Percentiles rank a stretch among this genome's conserved stretches.
Evolutionary conservation across 1,140 invertebrate species (phyloP).

Genomic region (Hylaeus anthracinus): DNA sequence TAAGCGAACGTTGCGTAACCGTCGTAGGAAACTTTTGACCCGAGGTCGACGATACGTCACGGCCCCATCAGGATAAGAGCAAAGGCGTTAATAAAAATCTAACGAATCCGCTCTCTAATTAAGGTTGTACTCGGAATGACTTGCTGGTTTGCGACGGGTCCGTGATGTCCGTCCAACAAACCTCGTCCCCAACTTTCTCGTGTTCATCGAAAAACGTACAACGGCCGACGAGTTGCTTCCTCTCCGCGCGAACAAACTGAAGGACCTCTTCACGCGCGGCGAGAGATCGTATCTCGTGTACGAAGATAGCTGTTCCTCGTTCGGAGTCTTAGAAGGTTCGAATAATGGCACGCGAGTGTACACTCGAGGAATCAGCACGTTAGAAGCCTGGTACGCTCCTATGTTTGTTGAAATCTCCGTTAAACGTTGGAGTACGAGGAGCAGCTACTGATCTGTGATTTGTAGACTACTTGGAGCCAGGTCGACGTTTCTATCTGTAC

Average conservation of each 20-base stretch:
- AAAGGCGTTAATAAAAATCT: background rate
- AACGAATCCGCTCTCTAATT: conserved; percentile 28
- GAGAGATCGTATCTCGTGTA: conserved; percentile 27
- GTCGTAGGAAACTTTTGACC: background rate
- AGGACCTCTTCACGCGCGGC: background rate
- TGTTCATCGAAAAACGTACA: conserved; percentile 9
- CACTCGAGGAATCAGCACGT: background rate
- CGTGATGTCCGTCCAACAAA: background rate
- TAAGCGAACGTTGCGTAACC: background rate
- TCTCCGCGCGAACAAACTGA: background rate
- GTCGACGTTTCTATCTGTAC: background rate
- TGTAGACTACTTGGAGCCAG: background rate
- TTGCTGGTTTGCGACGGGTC: background rate
- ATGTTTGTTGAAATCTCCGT: conserved; percentile 44
- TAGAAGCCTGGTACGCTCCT: background rate
- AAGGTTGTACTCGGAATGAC: conserved; percentile 28
- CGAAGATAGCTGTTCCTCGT: conserved; percentile 5
- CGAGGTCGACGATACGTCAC: background rate
- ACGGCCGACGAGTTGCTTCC: background rate
- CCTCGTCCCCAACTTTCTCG: conserved; percentile 7
- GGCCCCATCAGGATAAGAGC: background rate
- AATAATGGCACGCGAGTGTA: conserved; percentile 8
- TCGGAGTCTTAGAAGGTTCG: background rate
- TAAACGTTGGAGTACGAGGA: conserved; percentile 26
- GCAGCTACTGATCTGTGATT: conserved; percentile 15